These are phyloP conservation scores for Channa striata DNA, from an alignment of 2,797 vertebrate species.

Conservation along the genomic window DNA sequence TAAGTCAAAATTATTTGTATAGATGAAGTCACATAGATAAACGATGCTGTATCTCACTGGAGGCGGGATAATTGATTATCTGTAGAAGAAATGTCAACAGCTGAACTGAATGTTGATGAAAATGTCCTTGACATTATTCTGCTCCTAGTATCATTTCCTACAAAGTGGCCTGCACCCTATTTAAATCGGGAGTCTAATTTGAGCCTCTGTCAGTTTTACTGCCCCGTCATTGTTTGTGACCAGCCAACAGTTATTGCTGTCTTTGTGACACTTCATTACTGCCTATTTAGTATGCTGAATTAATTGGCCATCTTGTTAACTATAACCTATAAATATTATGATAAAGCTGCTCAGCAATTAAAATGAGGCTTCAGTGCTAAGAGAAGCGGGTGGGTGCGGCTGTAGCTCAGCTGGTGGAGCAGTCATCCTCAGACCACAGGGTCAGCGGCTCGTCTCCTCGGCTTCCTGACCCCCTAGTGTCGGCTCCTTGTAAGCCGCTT, in stretches of 20 bases:
- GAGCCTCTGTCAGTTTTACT: constrained; percentile 65
- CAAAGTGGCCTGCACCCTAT: constrained; percentile 55
- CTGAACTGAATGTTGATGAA: constrained; percentile 45
- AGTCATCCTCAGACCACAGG: no score
- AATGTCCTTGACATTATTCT: constrained; percentile 71
- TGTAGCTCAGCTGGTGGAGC: no score
- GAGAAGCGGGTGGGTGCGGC: not conserved
- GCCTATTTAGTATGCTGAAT: constrained; percentile 78
- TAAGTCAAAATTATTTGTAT: constrained; percentile 28
- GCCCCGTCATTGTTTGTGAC: constrained; percentile 72
- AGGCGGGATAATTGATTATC: constrained; percentile 48
- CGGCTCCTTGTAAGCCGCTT: no score
- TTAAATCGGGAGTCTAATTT: constrained; percentile 69
- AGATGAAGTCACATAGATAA: constrained; percentile 19
- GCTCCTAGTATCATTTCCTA: constrained; percentile 52
- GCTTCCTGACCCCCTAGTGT: no score
- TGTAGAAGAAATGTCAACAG: constrained; percentile 56
- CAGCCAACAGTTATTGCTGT: constrained; percentile 69
- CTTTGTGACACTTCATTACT: constrained; percentile 71
- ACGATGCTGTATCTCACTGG: constrained; percentile 28
- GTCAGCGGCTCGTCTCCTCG: no score
- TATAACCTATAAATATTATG: constrained; percentile 82
- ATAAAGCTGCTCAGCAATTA: constrained; percentile 75
- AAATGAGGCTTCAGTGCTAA: constrained; percentile 43
- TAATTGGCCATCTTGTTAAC: constrained; percentile 81